These are phyloP conservation scores for Macquaria ambigua DNA, from an alignment of 2,113 vertebrate genomes.

Conservation along the genomic window DNA sequence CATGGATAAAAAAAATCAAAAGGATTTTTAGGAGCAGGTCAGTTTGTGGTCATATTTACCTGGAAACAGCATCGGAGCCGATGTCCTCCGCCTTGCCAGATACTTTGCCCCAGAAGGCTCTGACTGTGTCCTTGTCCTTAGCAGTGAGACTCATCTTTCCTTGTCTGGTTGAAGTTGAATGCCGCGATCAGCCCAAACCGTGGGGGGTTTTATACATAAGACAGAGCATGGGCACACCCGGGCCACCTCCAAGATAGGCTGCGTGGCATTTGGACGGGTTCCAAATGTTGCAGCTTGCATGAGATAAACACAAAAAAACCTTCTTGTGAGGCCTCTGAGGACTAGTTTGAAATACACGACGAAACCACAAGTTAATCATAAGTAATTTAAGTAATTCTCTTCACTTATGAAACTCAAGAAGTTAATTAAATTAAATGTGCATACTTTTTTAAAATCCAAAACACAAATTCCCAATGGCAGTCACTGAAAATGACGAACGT, in stretches of 20 bases:
- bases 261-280: background rate
- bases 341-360: background rate
- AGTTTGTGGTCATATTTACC: constrained; percentile 69
- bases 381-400: background rate
- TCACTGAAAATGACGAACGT: background rate
- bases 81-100: constrained; percentile 35
- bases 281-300: constrained; percentile 7
- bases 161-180: constrained; percentile 20
- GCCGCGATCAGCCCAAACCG: background rate
- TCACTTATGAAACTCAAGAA: no score
- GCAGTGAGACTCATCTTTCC: constrained; percentile 33
- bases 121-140: constrained; percentile 81
- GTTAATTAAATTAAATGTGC: no score
- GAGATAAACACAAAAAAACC: constrained; percentile 15
- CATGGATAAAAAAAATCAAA: no score
- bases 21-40: background rate
- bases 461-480: background rate
- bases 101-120: constrained; percentile 76
- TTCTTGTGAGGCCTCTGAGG: background rate
- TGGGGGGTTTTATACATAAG: constrained; percentile 5
- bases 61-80: constrained; percentile 80
- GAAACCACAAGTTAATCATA: background rate
- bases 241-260: constrained; percentile 11
- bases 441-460: no score
- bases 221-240: constrained; percentile 13